These are phyloP conservation scores for Aphelocoma californica DNA, from an alignment of 2,797 vertebrate species.

Conservation along the genomic window DNA sequence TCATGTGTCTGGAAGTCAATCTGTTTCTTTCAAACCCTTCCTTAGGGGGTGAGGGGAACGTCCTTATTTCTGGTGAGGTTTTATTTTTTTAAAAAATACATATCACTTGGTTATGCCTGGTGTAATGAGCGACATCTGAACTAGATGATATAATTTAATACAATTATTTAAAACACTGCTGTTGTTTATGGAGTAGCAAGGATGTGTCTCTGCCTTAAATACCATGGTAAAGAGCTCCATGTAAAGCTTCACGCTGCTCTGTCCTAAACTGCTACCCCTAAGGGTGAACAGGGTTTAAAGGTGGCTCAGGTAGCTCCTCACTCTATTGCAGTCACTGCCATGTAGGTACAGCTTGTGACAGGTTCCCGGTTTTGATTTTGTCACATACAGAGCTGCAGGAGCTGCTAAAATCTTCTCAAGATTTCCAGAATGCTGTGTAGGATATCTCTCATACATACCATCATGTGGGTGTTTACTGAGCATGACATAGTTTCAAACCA, in stretches of 20 bases:
- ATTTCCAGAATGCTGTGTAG: slow-evolving; percentile 43
- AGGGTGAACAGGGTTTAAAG: accelerated
- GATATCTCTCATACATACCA: background rate
- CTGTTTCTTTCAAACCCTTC: background rate
- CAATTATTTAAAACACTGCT: background rate
- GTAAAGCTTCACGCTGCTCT: background rate
- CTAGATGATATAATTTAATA: background rate
- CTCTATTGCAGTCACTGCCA: background rate
- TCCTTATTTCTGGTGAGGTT: background rate
- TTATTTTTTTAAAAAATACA: background rate
- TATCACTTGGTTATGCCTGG: background rate
- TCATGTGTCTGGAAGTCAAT: background rate
- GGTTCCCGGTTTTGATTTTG: background rate
- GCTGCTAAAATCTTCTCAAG: slow-evolving; percentile 43
- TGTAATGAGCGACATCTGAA: background rate
- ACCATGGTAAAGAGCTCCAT: background rate
- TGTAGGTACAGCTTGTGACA: background rate
- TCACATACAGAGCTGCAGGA: slow-evolving; percentile 3
- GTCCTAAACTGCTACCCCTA: background rate
- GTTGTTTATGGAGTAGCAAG: background rate
- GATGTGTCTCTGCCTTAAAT: background rate
- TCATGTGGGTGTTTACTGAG: slow-evolving; percentile 55
- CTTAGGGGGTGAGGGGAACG: background rate
- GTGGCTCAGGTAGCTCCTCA: background rate
- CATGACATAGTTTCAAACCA: slow-evolving; percentile 36